Base-by-base conservation (phyloP, 2,888 invertebrate species). In the Euzetes globulus region DNA sequence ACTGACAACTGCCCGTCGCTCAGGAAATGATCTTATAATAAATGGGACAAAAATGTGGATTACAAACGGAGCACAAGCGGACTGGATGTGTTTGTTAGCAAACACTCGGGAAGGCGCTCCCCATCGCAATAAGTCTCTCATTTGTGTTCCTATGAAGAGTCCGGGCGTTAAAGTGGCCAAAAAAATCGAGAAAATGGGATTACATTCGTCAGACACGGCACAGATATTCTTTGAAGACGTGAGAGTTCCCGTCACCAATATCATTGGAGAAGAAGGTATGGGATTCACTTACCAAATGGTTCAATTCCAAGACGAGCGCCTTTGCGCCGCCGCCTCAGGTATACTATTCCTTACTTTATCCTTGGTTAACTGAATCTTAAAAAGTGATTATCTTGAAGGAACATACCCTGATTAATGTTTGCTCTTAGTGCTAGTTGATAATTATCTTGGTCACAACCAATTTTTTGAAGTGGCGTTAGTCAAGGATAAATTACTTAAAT, bases 41-140 rank as follows among this genome's bases (percentile, higher is more conserved):
- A 86, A 86, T 79, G 87, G 86, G 0, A 82, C 83, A 29, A 87
- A 87, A 79, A 85, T 85, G 85, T 87, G 86, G 86, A 87, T 84
- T 60, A 86, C 86, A 4, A 86, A 85, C 78, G 86, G 85, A 0
- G 79, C 81, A 25, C 85, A 86, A 79, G 86, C 86, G 0, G 86
- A 87, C 80, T 87, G 86, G 86, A 85, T 86, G 80, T 86, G 86
- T 79, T 80, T 86, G 27, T 80, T 87, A 63, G 85, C 84, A 25
- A 86, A 86, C 80, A 87, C 86, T 0, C 80, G 82, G 4, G 80
- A 83, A 7, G 84, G 83, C 0, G 78, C 79, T 19, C 77, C 80
- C 1, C 86, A 87, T 78, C 78, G 79, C 75, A 86, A 85, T 80
- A 87, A 87, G 79, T 86, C 86, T 19, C 82, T 86, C 13, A 84